Conservation (phyloP, 1,140 invertebrate species). For the Drosophila baimaii region DNA sequence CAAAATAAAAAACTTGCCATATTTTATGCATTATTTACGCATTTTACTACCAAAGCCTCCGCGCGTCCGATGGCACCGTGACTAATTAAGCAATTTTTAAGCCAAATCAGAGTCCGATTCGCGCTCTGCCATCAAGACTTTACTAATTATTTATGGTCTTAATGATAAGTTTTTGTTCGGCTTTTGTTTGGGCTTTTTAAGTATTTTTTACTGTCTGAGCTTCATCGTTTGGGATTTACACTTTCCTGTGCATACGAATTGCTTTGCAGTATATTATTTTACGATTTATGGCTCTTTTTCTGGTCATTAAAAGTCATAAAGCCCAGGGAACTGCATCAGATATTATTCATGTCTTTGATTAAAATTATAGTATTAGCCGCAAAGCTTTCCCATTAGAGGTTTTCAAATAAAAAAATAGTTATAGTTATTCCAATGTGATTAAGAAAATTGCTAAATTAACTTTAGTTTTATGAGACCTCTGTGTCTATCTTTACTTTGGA, state of each 20-base stretch:
- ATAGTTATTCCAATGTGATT: constrained; percentile 5
- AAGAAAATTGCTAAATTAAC: constrained; percentile 25
- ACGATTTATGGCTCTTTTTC: constrained; percentile 9
- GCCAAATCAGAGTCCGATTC: constrained; percentile 54
- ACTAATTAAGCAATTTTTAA: constrained; percentile 81
- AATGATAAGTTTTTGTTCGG: constrained; percentile 66
- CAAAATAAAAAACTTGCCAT: constrained; percentile 40
- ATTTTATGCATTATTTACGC: constrained; percentile 81
- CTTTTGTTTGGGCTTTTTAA: constrained; percentile 55
- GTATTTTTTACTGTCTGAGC: constrained; percentile 26
- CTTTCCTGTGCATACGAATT: neutral
- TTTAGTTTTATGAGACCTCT: constrained; percentile 20
- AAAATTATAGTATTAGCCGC: constrained; percentile 8
- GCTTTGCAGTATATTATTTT: neutral
- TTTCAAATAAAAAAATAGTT: constrained; percentile 4
- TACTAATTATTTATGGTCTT: constrained; percentile 78
- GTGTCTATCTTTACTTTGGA: constrained; percentile 18
- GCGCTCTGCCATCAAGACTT: constrained; percentile 39
- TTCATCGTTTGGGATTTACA: constrained; percentile 5
- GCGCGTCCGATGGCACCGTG: constrained; percentile 50
- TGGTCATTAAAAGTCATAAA: constrained; percentile 21
- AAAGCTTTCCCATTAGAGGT: neutral
- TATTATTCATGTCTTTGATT: constrained; percentile 2
- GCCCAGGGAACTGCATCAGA: too few species aligned
- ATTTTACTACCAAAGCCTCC: constrained; percentile 58